Base-by-base conservation (phyloP, 2,113 vertebrate genomes). In the Echinops telfairi region DNA sequence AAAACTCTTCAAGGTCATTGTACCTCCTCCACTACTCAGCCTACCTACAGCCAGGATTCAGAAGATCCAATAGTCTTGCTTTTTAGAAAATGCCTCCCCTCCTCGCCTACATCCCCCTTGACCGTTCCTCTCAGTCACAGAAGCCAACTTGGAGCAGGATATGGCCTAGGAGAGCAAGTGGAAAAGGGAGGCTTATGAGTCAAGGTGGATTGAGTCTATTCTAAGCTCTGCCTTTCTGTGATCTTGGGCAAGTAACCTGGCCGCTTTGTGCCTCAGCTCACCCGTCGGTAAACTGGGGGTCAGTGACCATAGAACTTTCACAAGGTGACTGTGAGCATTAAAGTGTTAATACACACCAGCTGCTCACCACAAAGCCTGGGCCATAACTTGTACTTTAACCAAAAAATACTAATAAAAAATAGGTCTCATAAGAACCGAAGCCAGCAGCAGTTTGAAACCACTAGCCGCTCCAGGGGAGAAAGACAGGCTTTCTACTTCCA, bases 331-430 rank as follows among this genome's bases (percentile, higher is more conserved):
- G 15, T 5, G 23, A 81, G 60, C 10, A 23, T 0, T 29, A n/a
- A 77, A 36, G 71, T 75, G 57, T 73, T 57, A 58, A 89, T 8
- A 84, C 58, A 31, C 0, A 0, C 47, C 27, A 82, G 84, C n/a
- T n/a, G 58, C 17, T 80, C 36, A 17, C 47, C 78, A 77, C 43
- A 31, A 87, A 83, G 60, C 25, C 84, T 4, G 23, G 58, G 47
- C 36, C 6, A 0, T 27, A 40, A 60, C 40, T 53, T 53, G 9
- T 53, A 53, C 76, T 77, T 33, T 71, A 80, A 53, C 70, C 85
- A 96, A 86, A 22, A 90, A 80, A 47, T 83, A 36, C 19, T 36
- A 33, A 71, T 87, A 71, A 83, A 53, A 77, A 88, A 16, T 3
- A 16, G 58, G 33, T 68, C 33, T 53, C 19, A 11, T 22, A 31